Base-by-base conservation (phyloP, 2,797 vertebrate species). In the Poeciliopsis infans region DNA sequence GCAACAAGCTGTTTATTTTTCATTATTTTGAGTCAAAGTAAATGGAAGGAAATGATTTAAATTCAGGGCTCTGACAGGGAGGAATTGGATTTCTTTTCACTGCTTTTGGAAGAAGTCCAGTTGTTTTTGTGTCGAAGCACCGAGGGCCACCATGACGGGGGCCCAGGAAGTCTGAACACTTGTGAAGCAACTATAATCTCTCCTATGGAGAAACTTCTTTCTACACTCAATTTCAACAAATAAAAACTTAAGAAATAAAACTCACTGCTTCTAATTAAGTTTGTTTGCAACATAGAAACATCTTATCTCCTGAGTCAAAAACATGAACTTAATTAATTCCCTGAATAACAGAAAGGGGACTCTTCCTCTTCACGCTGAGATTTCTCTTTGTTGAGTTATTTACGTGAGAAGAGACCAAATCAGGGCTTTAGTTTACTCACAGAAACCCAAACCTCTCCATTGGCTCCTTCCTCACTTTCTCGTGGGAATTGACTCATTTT, bases 341-440 rank as follows among this genome's bases (percentile, higher is more conserved):
- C 64, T 74, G 47, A 77, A 31, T 7, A 16, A 55, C 64, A 72
- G 55, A 82, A 89, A 25, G 23, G 2, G 77, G 79, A 75, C 33
- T 85, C 74, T 31, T 85, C 75, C 31, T 69, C 45, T 4, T 10
- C 82, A 33, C 2, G 12, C 82, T 71, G 72, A 75, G 46, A 78
- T 88, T 72, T 51, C 43, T 75, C 77, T 85, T 82, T 80, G 83
- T 80, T 46, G 41, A 28, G 0, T 18, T 77, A 72, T 75, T 66
- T 78, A 85, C 86, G 88, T 91, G 89, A 87, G 86, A 11, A 23
- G 89, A 83, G 79, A 86, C 81, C 85, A 85, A 91, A 91, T 80
- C 2, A 47, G 86, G 53, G 33, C 0, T 0, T 49, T 15, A 46
- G 16, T 83, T 91, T n/a, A 69, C 76, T 83, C 78, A 39, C 25